phyloP scores from a whole-genome alignment of 53 echinoderm and acorn worm species.

The Antedon mediterranea region DNA sequence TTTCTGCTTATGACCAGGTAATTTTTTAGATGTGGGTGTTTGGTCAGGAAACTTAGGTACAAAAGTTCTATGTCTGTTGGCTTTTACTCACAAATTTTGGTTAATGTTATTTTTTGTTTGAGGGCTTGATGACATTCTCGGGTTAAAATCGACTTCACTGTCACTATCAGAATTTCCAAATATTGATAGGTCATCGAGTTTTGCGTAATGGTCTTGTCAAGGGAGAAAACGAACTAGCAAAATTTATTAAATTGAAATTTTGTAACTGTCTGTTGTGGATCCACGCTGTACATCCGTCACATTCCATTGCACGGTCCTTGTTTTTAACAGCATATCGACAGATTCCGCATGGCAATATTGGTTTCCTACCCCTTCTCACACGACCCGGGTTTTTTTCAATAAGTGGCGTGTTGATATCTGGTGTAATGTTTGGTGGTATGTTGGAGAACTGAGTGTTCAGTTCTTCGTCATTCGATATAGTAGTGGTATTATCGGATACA shows the following conservation, averaged over 20 bases:
- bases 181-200: conserved; percentile 9
- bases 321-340: conserved; percentile 10
- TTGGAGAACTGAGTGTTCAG: too few species aligned
- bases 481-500: too few species aligned
- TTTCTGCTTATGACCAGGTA: too few species aligned
- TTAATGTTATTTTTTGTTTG: too few species aligned
- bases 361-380: background rate
- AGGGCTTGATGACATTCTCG: background rate
- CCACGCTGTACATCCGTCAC: conserved; percentile 4
- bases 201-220: background rate
- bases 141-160: background rate
- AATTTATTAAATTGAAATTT: conserved; percentile 6
- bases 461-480: too few species aligned
- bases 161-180: conserved; percentile 2
- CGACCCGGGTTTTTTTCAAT: background rate
- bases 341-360: background rate
- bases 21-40: too few species aligned
- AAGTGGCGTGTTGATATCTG: too few species aligned
- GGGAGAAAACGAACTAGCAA: conserved; percentile 9
- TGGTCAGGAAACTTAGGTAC: too few species aligned
- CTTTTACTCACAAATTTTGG: too few species aligned
- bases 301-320: conserved; percentile 6
- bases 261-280: conserved; percentile 7
- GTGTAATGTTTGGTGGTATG: too few species aligned
- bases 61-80: too few species aligned